Evolutionary conservation across 1,140 invertebrate genomes (phyloP).

Genomic region (Tachypleus tridentatus): DNA sequence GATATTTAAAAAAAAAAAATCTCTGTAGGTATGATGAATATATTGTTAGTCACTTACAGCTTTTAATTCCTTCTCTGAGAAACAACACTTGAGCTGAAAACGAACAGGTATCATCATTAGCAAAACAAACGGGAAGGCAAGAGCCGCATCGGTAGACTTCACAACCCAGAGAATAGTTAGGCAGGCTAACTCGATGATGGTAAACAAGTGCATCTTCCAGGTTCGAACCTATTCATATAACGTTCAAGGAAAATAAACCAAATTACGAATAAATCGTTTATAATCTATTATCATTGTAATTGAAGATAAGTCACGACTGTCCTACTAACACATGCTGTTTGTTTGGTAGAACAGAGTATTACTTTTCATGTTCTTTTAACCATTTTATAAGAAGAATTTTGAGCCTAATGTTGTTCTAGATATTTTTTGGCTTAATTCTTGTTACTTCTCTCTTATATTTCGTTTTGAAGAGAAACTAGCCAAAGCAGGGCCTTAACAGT

Average conservation of each 20-base stretch:
- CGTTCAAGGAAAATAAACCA: neutral
- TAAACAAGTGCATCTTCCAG: conserved; percentile 84
- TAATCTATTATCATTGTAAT: neutral
- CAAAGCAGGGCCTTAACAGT: too few relatives aligned
- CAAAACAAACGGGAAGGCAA: conserved; percentile 84
- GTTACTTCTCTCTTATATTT: too few relatives aligned
- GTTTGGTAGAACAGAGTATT: too few relatives aligned
- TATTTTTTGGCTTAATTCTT: too few relatives aligned
- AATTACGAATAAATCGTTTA: neutral
- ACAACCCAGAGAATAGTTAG: conserved; percentile 67
- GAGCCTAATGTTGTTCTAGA: too few relatives aligned
- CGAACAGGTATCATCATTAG: conserved; percentile 80
- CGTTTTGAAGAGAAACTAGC: too few relatives aligned
- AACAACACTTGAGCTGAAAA: conserved; percentile 54
- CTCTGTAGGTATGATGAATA: neutral
- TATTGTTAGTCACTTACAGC: conserved; percentile 48
- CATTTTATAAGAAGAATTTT: too few relatives aligned
- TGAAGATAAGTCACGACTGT: too few relatives aligned
- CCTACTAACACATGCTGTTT: too few relatives aligned
- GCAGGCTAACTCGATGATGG: conserved; percentile 64
- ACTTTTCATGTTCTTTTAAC: too few relatives aligned
- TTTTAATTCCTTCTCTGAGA: conserved; percentile 62
- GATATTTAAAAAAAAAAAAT: neutral
- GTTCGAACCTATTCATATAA: conserved; percentile 55
- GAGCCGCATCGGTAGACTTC: conserved; percentile 71